phyloP scores from a whole-genome alignment of 2,113 vertebrate genomes.

The Lycocorax pyrrhopterus region DNA sequence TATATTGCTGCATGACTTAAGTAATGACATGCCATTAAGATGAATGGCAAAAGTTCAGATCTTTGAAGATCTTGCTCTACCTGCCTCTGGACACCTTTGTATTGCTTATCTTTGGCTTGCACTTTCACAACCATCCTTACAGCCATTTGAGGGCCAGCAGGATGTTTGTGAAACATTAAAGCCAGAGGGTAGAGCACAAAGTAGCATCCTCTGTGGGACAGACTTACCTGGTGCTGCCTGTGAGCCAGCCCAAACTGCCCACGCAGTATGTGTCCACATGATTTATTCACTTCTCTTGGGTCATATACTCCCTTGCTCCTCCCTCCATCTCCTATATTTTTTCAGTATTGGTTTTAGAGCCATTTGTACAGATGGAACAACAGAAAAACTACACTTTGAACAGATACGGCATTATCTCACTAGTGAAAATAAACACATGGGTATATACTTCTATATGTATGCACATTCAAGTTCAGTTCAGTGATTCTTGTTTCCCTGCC shows the following conservation, averaged over 20 bases:
- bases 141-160: neutral
- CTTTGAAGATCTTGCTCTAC: neutral
- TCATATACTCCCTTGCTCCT: neutral
- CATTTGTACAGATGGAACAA: neutral
- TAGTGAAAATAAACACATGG: neutral
- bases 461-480: neutral
- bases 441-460: neutral
- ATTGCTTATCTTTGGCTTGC: neutral
- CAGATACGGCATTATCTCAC: neutral
- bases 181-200: neutral
- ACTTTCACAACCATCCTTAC: neutral
- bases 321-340: neutral
- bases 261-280: neutral
- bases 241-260: neutral
- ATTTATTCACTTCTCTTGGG: neutral
- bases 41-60: neutral
- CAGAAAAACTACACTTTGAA: neutral
- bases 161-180: neutral
- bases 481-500: neutral
- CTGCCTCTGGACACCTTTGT: neutral
- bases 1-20: neutral
- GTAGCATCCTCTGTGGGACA: neutral
- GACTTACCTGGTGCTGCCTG: neutral
- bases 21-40: neutral
- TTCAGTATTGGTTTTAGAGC: neutral